phyloP scores from a whole-genome alignment of 1,140 invertebrate species.

The Euwallacea similis region DNA sequence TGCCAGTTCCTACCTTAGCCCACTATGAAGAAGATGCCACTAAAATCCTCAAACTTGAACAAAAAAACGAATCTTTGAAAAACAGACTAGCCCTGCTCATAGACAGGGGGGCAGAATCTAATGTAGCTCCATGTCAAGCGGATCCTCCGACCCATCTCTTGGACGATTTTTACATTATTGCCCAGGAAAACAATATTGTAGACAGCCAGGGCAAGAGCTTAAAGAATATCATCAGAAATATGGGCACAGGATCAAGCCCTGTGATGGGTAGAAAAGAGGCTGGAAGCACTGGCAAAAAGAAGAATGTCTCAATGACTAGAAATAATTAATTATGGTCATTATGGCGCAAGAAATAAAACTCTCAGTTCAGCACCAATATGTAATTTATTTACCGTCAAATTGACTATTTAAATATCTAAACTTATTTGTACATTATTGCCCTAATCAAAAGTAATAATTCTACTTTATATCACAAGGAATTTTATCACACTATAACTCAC shows the following conservation, averaged over 20 bases:
- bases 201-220: conserved; percentile 71
- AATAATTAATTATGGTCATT: conserved; percentile 29
- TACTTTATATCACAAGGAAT: conserved; percentile 15
- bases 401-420: background rate
- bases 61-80: conserved; percentile 77
- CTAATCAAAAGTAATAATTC: background rate
- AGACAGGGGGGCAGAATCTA: conserved; percentile 57
- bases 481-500: background rate
- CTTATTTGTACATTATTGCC: conserved; percentile 27
- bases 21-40: conserved; percentile 84
- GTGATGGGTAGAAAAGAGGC: conserved; percentile 70
- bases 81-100: conserved; percentile 56
- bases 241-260: conserved; percentile 76
- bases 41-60: conserved; percentile 76
- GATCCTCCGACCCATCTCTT: conserved; percentile 75
- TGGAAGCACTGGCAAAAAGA: conserved; percentile 49
- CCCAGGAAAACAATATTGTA: conserved; percentile 67
- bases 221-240: conserved; percentile 75
- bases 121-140: conserved; percentile 62
- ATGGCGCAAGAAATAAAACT: background rate
- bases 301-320: conserved; percentile 29
- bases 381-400: no score
- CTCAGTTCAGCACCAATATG: conserved; percentile 6
- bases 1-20: conserved; percentile 80
- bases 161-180: conserved; percentile 91